phyloP scores from a whole-genome alignment of 2,797 vertebrate genomes.

The Acropternis orthonyx region DNA sequence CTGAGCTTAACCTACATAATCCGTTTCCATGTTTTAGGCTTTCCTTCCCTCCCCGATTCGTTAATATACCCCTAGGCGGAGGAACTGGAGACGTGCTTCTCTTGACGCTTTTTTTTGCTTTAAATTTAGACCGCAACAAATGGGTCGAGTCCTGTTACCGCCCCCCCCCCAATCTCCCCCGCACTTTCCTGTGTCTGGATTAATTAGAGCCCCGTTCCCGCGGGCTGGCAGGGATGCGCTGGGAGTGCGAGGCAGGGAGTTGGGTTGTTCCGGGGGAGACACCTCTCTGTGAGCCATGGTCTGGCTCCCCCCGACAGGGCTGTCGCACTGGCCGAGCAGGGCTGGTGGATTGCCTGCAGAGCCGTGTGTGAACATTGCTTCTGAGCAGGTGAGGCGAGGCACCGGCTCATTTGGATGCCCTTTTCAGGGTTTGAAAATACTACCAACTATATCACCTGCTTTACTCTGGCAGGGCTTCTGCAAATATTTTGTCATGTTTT shows the following conservation, averaged over 20 bases:
- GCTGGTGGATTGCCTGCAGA: neutral
- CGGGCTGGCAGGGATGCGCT: neutral
- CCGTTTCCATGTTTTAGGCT: neutral
- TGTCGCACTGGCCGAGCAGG: neutral
- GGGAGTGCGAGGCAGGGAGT: neutral
- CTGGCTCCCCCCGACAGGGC: neutral
- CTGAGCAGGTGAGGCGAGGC: neutral
- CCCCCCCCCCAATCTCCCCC: too few relatives aligned
- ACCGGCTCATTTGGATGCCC: neutral
- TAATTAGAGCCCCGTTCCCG: neutral
- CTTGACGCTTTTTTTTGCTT: neutral
- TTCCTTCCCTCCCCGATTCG: neutral
- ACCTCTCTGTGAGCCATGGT: neutral
- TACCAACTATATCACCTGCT: neutral
- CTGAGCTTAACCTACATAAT: neutral
- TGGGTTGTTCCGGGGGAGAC: neutral
- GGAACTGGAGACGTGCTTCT: neutral
- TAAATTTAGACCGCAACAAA: neutral
- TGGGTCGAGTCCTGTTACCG: neutral
- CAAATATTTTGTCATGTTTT: neutral
- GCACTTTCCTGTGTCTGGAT: neutral
- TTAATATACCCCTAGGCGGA: neutral
- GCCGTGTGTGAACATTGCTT: fast-evolving
- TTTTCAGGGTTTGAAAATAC: neutral
- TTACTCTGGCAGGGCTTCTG: neutral